These are phyloP conservation scores for Drosophila kambysellisi DNA, from an alignment of 2,888 invertebrate genomes.

Conservation along the genomic window DNA sequence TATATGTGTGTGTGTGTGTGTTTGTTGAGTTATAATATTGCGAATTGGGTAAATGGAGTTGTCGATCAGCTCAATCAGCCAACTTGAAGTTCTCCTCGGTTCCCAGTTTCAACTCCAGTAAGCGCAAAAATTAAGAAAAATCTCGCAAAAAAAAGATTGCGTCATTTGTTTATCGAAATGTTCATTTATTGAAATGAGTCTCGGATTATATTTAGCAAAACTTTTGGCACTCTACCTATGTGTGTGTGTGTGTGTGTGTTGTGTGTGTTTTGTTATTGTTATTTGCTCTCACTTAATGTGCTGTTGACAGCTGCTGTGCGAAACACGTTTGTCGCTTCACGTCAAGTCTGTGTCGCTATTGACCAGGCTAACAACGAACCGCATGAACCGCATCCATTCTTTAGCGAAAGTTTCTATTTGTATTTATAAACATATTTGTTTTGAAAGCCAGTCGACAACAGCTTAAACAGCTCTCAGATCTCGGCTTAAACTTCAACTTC, in stretches of 20 bases:
- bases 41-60: conserved; percentile 66
- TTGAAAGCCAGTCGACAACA: conserved; percentile 54
- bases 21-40: conserved; percentile 21
- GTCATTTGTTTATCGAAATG: conserved; percentile 76
- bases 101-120: conserved; percentile 25
- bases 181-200: conserved; percentile 74
- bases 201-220: conserved; percentile 70
- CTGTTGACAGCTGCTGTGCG: conserved; percentile 71
- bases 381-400: conserved; percentile 56
- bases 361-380: conserved; percentile 16
- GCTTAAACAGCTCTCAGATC: conserved; percentile 2
- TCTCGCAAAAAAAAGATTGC: conserved; percentile 58
- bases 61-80: conserved; percentile 46
- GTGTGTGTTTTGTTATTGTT: conserved; percentile 37
- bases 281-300: conserved; percentile 54
- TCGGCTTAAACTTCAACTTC: conserved; percentile 1
- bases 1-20: conserved; percentile 7
- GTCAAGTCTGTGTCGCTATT: conserved; percentile 51
- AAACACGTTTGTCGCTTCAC: conserved; percentile 75
- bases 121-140: conserved; percentile 6
- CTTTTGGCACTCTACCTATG: conserved; percentile 44
- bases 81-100: conserved; percentile 23
- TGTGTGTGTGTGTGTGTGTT: conserved; percentile 35
- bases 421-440: conserved; percentile 41
- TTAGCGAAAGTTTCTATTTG: conserved; percentile 73